Conservation (phyloP, 2,113 vertebrate genomes). For the Oreochromis tanganicae region DNA sequence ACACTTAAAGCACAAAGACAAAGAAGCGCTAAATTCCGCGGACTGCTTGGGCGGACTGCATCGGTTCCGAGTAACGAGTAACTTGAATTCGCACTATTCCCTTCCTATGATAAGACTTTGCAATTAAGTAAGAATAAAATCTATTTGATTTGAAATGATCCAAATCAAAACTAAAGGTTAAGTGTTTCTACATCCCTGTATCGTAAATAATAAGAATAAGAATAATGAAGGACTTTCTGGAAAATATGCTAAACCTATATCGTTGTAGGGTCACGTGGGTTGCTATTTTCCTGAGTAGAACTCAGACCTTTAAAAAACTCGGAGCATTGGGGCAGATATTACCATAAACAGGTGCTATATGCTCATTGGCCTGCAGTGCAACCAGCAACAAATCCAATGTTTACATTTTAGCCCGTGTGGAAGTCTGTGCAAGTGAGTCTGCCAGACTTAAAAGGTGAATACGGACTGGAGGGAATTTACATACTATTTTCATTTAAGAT, state of each 20-base stretch:
- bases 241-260: not conserved
- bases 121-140: not conserved
- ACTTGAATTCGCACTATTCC: not conserved
- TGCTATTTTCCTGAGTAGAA: not conserved
- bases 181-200: not conserved
- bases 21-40: not conserved
- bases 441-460: not conserved
- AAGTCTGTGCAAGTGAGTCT: not conserved
- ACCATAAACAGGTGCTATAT: not conserved
- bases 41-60: not conserved
- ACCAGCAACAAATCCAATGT: not conserved
- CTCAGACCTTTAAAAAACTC: not conserved
- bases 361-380: not conserved
- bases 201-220: fast-evolving
- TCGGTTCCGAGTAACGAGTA: too few species aligned
- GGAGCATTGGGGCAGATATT: not conserved
- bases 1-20: not conserved
- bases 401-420: not conserved
- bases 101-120: not conserved
- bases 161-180: not conserved
- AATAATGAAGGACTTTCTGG: not conserved
- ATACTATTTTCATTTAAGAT: not conserved
- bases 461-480: not conserved
- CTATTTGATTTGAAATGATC: not conserved
- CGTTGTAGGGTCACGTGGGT: not conserved